Evolutionary conservation across 2,113 vertebrate species (phyloP).

Genomic region (Alouatta palliata): DNA sequence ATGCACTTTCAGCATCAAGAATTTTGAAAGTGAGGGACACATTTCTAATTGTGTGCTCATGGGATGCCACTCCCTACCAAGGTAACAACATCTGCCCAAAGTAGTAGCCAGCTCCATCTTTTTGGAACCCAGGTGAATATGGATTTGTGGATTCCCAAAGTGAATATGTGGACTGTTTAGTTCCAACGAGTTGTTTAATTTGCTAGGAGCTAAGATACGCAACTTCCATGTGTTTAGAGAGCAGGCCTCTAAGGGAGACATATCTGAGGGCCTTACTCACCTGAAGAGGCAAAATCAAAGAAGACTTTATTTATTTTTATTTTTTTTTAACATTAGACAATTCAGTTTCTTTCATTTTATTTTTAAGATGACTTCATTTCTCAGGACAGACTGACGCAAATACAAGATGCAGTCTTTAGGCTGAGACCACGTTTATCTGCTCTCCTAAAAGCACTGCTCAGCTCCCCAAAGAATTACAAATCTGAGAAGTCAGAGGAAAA

Average conservation of each 20-base stretch:
- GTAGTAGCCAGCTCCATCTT: neutral
- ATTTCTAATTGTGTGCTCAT: neutral
- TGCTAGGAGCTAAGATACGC: neutral
- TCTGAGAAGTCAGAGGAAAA: constrained; percentile 44
- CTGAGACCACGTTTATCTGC: neutral
- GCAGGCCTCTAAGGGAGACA: neutral
- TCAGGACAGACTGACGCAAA: constrained; percentile 63
- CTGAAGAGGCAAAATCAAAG: neutral
- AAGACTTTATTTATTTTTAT: too few species aligned
- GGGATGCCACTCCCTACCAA: neutral
- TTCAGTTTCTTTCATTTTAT: constrained; percentile 64
- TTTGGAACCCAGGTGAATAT: neutral
- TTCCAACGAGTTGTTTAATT: too few species aligned
- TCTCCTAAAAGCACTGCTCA: constrained; percentile 40
- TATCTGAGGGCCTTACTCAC: neutral
- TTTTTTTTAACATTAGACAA: constrained; percentile 25
- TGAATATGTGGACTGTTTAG: neutral
- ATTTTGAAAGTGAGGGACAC: neutral
- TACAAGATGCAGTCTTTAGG: constrained; percentile 46
- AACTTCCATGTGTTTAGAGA: neutral
- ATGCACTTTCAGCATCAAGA: neutral
- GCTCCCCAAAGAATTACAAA: constrained; percentile 63
- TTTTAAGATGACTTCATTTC: constrained; percentile 68
- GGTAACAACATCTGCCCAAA: neutral
- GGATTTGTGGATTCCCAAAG: neutral